phyloP scores from a whole-genome alignment of 1,140 invertebrate species.

The Brachionus asplanchnoidis region DNA sequence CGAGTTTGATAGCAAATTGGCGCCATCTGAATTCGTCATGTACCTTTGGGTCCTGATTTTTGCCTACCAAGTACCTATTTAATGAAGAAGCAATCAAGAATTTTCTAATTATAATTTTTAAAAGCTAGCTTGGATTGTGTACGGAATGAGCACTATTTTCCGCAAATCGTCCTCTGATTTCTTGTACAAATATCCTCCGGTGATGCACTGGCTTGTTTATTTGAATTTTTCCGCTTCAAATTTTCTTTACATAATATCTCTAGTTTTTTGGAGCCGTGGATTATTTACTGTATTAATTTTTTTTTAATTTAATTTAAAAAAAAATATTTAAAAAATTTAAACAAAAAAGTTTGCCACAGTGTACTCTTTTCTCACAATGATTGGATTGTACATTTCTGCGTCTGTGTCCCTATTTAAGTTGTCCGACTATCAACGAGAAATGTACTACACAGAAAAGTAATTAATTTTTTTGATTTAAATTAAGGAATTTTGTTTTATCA shows the following conservation, averaged over 20 bases:
- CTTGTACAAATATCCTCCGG: slow-evolving; percentile 35
- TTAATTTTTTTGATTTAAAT: background rate
- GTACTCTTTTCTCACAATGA: background rate
- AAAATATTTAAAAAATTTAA: background rate
- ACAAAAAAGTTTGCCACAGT: background rate
- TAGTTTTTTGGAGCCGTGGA: background rate
- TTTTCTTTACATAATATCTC: background rate
- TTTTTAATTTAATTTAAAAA: background rate
- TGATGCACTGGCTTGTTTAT: slow-evolving; percentile 37
- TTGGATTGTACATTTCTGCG: slow-evolving; percentile 16
- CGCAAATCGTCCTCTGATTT: slow-evolving; percentile 34
- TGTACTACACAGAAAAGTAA: slow-evolving; percentile 41
- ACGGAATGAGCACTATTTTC: slow-evolving; percentile 32
- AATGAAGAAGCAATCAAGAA: background rate
- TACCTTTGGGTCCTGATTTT: slow-evolving; percentile 21
- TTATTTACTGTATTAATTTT: background rate
- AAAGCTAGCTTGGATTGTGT: slow-evolving; percentile 22
- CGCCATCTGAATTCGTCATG: background rate
- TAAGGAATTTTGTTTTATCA: too few relatives aligned
- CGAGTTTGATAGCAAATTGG: background rate
- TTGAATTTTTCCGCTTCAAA: background rate
- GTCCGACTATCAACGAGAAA: slow-evolving; percentile 32
- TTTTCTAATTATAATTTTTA: background rate
- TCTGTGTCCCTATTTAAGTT: slow-evolving; percentile 29
- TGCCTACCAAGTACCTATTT: background rate